phyloP scores from a whole-genome alignment of 2,797 vertebrate species.

The Bryconaethiops microstoma region DNA sequence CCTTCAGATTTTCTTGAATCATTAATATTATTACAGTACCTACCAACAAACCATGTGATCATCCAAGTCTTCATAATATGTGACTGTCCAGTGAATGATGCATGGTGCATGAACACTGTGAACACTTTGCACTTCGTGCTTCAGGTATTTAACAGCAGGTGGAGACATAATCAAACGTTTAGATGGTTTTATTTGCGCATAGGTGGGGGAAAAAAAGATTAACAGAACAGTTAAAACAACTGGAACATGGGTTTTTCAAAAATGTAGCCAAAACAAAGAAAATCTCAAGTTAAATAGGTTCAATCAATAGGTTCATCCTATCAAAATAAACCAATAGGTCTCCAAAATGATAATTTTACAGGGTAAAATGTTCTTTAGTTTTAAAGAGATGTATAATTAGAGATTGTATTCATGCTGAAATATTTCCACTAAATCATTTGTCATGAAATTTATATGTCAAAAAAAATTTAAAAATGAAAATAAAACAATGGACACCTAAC shows the following conservation, averaged over 20 bases:
- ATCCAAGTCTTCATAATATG: background rate
- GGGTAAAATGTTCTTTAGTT: too few relatives aligned
- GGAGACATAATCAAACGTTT: conserved; percentile 56
- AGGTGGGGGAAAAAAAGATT: background rate
- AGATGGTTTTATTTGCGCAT: background rate
- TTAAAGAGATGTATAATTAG: too few relatives aligned
- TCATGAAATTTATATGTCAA: too few relatives aligned
- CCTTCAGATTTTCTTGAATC: too few relatives aligned
- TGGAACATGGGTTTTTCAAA: background rate
- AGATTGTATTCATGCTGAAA: too few relatives aligned
- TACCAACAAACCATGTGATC: background rate
- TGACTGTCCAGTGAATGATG: background rate
- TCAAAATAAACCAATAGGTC: too few relatives aligned
- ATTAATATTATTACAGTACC: background rate
- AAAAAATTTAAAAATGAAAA: too few relatives aligned
- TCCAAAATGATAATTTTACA: too few relatives aligned
- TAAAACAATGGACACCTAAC: too few relatives aligned
- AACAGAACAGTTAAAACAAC: conserved; percentile 4
- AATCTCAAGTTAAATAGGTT: background rate
- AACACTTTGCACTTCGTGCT: background rate
- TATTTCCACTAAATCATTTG: too few relatives aligned
- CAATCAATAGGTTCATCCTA: background rate
- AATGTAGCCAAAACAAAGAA: background rate
- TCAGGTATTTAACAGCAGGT: conserved; percentile 56
- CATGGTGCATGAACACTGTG: background rate